Percentiles rank a stretch among this genome's conserved stretches.
Evolutionary conservation across 1,140 invertebrate species (phyloP).

Genomic region (Drosophila sucinea): DNA sequence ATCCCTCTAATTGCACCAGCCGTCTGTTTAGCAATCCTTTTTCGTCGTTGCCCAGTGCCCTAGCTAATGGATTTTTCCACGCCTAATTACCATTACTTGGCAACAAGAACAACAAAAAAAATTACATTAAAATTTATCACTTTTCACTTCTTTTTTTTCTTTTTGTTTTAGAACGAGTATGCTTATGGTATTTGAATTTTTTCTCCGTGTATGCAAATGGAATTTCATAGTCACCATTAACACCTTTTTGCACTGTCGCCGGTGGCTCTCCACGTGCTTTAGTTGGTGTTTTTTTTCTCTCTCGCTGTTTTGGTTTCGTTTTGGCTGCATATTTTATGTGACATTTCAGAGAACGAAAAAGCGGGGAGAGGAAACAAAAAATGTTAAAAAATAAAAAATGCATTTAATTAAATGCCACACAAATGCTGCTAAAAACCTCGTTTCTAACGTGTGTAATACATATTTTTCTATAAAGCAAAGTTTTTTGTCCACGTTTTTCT

Average conservation of each 20-base stretch:
- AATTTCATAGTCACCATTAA: constrained; percentile 80
- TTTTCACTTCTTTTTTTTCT: constrained; percentile 32
- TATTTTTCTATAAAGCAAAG: constrained; percentile 56
- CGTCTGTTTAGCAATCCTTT: constrained; percentile 3
- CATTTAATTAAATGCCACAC: constrained; percentile 79
- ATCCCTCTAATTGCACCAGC: background rate
- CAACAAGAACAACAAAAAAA: constrained; percentile 46
- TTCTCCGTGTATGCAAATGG: constrained; percentile 64
- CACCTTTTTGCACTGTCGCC: constrained; percentile 68
- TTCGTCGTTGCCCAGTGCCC: background rate
- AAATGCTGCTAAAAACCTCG: constrained; percentile 67
- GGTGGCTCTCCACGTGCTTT: constrained; percentile 17
- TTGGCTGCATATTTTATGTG: constrained; percentile 70
- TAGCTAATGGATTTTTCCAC: constrained; percentile 76
- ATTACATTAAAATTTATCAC: constrained; percentile 71
- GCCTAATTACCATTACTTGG: constrained; percentile 76
- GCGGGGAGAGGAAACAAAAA: constrained; percentile 1
- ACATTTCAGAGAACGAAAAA: constrained; percentile 30
- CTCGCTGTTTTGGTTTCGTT: background rate
- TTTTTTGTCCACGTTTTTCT: constrained; percentile 1
- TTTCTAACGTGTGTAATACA: constrained; percentile 63
- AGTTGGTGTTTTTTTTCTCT: background rate
- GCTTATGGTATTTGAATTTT: constrained; percentile 54
- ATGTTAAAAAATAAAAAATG: constrained; percentile 59
- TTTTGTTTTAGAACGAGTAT: constrained; percentile 34